These are phyloP conservation scores for Amblyjoppa proteus DNA, from an alignment of 2,888 invertebrate genomes.

Conservation along the genomic window DNA sequence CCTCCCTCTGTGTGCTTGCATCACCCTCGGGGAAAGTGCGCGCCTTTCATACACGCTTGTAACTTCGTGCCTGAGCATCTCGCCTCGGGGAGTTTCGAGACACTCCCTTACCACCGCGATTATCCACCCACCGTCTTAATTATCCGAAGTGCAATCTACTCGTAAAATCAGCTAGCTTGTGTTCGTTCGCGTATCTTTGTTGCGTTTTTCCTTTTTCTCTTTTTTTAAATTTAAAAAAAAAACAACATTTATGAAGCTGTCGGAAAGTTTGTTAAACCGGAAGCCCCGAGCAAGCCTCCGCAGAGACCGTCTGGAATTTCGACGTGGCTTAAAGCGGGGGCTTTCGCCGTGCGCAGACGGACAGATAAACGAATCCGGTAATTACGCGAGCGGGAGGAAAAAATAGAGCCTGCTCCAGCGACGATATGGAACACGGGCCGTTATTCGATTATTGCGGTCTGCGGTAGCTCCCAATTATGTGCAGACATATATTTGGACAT, in stretches of 20 bases:
- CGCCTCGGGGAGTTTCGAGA: conserved; percentile 31
- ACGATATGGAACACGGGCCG: conserved; percentile 49
- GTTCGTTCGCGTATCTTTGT: neutral
- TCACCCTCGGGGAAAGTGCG: conserved; percentile 47
- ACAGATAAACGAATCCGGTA: conserved; percentile 38
- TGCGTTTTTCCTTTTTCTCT: neutral
- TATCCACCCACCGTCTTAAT: conserved; percentile 53
- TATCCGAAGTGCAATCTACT: conserved; percentile 55
- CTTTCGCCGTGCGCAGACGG: neutral
- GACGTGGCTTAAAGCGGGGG: neutral
- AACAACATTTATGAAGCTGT: neutral
- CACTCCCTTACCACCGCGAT: conserved; percentile 25
- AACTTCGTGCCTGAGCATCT: conserved; percentile 26
- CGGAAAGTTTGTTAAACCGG: neutral
- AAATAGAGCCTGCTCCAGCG: conserved; percentile 17
- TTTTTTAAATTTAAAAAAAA: conserved; percentile 4
- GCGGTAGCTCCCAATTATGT: conserved; percentile 60
- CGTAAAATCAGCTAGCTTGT: conserved; percentile 13
- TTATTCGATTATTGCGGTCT: conserved; percentile 66
- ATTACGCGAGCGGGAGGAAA: conserved; percentile 26
- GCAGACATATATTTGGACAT: conserved; percentile 60
- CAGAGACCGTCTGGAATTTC: neutral
- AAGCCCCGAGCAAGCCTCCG: neutral
- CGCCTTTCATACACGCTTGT: conserved; percentile 44
- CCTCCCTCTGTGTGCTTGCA: conserved; percentile 26